Evolutionary conservation across 1,140 invertebrate species (phyloP).

Genomic region (Hermetia illucens): DNA sequence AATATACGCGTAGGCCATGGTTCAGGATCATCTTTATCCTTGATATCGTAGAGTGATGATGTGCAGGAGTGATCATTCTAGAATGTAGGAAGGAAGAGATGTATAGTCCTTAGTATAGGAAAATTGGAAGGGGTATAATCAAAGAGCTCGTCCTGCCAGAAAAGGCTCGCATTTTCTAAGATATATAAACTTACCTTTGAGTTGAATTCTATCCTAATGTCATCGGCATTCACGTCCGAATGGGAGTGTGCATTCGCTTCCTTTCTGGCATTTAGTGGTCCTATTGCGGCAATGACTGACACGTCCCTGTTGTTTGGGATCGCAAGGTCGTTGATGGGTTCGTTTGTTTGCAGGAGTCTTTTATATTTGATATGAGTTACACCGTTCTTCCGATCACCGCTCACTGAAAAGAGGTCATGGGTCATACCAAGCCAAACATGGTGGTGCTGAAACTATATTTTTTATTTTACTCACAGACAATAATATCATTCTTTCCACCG

Average conservation of each 20-base stretch:
- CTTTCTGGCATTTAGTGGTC: conserved; percentile 57
- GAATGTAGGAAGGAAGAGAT: no score
- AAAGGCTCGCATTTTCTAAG: no score
- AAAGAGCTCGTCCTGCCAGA: no score
- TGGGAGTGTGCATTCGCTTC: conserved; percentile 71
- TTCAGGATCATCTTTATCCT: conserved; percentile 36
- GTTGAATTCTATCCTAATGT: conserved; percentile 61
- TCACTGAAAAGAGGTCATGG: conserved; percentile 34
- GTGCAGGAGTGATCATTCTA: conserved; percentile 28
- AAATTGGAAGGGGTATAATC: no score
- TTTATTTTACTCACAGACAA: conserved; percentile 35
- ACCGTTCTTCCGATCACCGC: conserved; percentile 59
- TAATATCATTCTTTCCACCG: conserved; percentile 66
- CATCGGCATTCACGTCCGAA: conserved; percentile 56
- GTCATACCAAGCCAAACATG: conserved; percentile 2
- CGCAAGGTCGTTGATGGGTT: conserved; percentile 50
- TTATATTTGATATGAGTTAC: conserved; percentile 69
- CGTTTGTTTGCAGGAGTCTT: conserved; percentile 59
- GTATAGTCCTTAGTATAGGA: no score
- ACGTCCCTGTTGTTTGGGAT: conserved; percentile 50
- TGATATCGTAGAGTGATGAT: conserved; percentile 29
- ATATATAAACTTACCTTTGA: conserved; percentile 32
- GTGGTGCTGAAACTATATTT: neutral
- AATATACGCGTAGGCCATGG: conserved; percentile 52
- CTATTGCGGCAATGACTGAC: conserved; percentile 77